Evolutionary conservation across 2,797 vertebrate species (phyloP).

Genomic region (Eulemur rubriventer): DNA sequence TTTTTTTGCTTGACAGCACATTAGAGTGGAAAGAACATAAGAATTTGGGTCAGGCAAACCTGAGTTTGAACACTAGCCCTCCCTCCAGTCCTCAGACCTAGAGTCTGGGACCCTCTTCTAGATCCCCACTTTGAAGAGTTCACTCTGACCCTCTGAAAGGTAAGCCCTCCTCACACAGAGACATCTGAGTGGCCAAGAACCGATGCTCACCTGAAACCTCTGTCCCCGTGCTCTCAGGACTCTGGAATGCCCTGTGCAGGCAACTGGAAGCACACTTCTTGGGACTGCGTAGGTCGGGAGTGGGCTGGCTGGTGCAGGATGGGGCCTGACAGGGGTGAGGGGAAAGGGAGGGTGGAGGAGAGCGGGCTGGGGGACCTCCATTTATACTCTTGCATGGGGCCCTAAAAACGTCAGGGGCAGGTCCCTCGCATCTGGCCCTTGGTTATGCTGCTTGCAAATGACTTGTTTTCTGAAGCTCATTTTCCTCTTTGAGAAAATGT

Average conservation of each 20-base stretch:
- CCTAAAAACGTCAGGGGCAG: neutral
- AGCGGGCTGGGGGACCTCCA: too few relatives aligned
- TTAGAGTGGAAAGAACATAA: neutral
- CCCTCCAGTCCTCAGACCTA: neutral
- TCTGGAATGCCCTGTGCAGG: neutral
- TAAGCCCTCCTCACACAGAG: neutral
- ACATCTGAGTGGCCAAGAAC: neutral
- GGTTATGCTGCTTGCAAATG: neutral
- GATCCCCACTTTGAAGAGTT: neutral
- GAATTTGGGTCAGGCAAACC: neutral
- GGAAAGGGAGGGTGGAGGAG: neutral
- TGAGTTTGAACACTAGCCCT: neutral
- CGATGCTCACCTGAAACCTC: neutral
- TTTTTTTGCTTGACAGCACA: neutral
- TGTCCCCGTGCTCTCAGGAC: neutral
- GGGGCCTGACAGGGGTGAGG: neutral
- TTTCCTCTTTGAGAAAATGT: slow-evolving; percentile 25
- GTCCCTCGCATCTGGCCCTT: neutral
- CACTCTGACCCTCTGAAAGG: neutral
- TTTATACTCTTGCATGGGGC: neutral
- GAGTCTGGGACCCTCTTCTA: neutral
- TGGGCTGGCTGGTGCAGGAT: neutral
- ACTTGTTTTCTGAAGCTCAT: neutral
- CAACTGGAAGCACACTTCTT: neutral
- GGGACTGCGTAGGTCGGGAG: too few relatives aligned